Percentiles rank a stretch among this genome's conserved stretches.
Evolutionary conservation across 1,140 invertebrate species (phyloP).

Genomic region (Brachionus plicatilis): DNA sequence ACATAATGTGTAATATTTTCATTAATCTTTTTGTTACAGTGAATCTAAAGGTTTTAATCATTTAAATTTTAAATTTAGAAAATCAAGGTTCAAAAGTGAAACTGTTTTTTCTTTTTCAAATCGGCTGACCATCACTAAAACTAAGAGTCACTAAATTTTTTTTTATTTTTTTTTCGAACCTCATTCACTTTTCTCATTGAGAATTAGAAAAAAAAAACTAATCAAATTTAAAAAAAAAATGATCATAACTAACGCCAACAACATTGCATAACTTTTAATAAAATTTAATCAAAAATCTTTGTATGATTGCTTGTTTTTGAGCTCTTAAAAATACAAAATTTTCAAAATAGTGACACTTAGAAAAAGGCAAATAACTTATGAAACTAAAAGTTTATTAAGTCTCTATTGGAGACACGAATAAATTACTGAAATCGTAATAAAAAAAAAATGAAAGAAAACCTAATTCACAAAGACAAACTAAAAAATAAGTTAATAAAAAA

Average conservation of each 20-base stretch:
- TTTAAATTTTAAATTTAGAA: too few species aligned
- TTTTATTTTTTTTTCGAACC: too few species aligned
- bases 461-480: not conserved
- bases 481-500: not conserved
- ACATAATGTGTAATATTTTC: too few species aligned
- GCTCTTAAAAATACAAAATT: too few species aligned
- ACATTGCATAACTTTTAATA: not conserved
- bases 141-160: too few species aligned
- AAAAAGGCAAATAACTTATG: constrained; percentile 17
- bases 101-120: too few species aligned
- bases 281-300: not conserved
- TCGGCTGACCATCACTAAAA: too few species aligned
- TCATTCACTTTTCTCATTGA: too few species aligned
- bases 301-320: not conserved
- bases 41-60: too few species aligned
- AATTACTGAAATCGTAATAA: not conserved
- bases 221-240: not conserved
- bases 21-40: too few species aligned
- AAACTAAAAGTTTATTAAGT: not conserved
- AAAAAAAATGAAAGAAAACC: not conserved
- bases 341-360: not conserved
- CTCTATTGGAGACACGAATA: constrained; percentile 27
- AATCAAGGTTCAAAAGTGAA: too few species aligned
- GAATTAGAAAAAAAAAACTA: too few species aligned
- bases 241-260: not conserved